A percentile compares a stretch with the other conserved stretches of the same genome.
Conservation (phyloP, 1,140 invertebrate genomes). For the Neodiprion virginianus region DNA sequence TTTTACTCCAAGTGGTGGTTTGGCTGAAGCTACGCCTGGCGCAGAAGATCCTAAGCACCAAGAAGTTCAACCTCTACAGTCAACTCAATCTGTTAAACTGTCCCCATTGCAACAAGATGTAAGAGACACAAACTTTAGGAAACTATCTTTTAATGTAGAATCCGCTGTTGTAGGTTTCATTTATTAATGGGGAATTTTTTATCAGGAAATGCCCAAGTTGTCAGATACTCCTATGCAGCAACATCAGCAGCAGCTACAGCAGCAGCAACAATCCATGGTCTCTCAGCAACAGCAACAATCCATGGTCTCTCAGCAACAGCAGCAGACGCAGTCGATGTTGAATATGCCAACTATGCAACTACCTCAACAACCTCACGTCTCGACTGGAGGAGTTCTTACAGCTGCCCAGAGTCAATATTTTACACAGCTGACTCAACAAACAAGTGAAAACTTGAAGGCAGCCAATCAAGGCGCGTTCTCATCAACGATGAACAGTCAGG, state of each 20-base stretch:
- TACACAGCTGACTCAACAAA: slow-evolving; percentile 72
- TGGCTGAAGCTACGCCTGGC: slow-evolving; percentile 40
- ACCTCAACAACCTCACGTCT: slow-evolving; percentile 52
- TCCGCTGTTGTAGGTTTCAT: no score
- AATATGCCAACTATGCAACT: slow-evolving; percentile 55
- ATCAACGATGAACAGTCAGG: slow-evolving; percentile 52
- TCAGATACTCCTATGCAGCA: slow-evolving; percentile 46
- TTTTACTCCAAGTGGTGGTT: slow-evolving; percentile 76
- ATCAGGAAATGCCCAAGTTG: slow-evolving; percentile 48
- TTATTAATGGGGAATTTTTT: background rate
- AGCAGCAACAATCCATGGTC: slow-evolving; percentile 38
- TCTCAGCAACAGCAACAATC: slow-evolving; percentile 45
- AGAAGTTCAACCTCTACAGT: slow-evolving; percentile 39
- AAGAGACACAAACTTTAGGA: background rate
- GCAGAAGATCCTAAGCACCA: slow-evolving; percentile 45
- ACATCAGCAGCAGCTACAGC: slow-evolving; percentile 42
- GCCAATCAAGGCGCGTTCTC: slow-evolving; percentile 59
- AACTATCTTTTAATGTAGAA: background rate
- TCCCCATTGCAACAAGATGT: slow-evolving; percentile 21
- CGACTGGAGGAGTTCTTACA: slow-evolving; percentile 61
- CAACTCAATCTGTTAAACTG: slow-evolving; percentile 40
- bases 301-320: slow-evolving; percentile 29
- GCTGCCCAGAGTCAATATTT: slow-evolving; percentile 78
- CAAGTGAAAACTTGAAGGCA: slow-evolving; percentile 69
- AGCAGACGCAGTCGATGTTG: slow-evolving; percentile 25